Percentiles rank a stretch among this genome's conserved stretches.
Evolutionary conservation across 2,888 invertebrate genomes (phyloP).

Genomic region (Lepeophtheirus nordmannii): DNA sequence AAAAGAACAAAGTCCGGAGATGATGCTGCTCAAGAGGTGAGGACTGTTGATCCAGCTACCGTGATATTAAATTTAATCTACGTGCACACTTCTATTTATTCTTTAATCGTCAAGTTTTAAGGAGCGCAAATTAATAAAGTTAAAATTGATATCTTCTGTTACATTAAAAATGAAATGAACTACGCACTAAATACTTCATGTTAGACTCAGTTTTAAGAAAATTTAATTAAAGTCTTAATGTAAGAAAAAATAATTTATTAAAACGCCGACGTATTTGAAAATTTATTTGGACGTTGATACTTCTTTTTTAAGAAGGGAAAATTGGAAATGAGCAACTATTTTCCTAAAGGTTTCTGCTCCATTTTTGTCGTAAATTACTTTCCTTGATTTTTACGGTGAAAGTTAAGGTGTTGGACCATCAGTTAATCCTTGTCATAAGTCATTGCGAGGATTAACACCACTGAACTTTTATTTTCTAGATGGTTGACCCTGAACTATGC

Average conservation of each 20-base stretch:
- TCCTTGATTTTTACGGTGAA: neutral
- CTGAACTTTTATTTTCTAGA: slow-evolving; percentile 4
- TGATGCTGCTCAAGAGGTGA: slow-evolving; percentile 5
- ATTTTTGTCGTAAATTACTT: neutral
- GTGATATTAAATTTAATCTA: neutral
- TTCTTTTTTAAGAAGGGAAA: too few species aligned
- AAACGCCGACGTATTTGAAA: too few species aligned
- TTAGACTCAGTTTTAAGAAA: neutral
- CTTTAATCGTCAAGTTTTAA: neutral
- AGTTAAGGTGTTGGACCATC: slow-evolving; percentile 5
- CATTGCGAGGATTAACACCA: neutral
- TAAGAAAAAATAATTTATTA: too few species aligned
- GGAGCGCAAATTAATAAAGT: neutral
- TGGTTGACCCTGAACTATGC: neutral
- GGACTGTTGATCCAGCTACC: slow-evolving; percentile 9
- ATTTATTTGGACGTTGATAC: too few species aligned
- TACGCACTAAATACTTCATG: slow-evolving; percentile 1
- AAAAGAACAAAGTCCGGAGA: neutral
- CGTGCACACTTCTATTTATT: neutral
- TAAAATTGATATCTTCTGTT: neutral
- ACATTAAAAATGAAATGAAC: neutral
- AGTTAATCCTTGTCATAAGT: slow-evolving; percentile 1
- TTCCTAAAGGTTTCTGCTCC: neutral
- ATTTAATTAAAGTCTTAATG: too few species aligned
- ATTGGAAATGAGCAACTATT: neutral